A percentile compares a stretch with the other conserved stretches of the same genome.
phyloP scores from a whole-genome alignment of 2,888 invertebrate genomes.

The Macrostomum cliftonense region DNA sequence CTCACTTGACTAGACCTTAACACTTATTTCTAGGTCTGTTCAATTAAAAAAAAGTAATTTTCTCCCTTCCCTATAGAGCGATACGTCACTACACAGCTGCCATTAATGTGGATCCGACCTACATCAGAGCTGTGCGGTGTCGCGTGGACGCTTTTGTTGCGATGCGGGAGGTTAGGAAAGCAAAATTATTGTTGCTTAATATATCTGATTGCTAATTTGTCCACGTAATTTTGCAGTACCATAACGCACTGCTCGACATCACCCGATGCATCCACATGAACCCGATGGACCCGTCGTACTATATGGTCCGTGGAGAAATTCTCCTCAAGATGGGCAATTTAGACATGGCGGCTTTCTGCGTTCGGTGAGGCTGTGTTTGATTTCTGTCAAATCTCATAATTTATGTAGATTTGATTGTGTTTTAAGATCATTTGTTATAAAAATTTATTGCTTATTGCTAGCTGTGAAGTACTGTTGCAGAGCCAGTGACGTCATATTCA shows the following conservation, averaged over 20 bases:
- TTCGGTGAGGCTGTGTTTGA: constrained; percentile 17
- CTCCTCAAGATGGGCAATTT: constrained; percentile 30
- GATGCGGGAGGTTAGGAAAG: constrained; percentile 25
- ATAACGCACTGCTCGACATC: constrained; percentile 30
- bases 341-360: constrained; percentile 36
- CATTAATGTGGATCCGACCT: constrained; percentile 34
- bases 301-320: constrained; percentile 34
- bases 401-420: too few species aligned
- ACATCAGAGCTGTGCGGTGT: constrained; percentile 33
- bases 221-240: constrained; percentile 19
- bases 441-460: too few species aligned
- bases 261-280: constrained; percentile 32
- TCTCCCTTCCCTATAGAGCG: constrained; percentile 30
- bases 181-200: too few species aligned
- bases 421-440: too few species aligned
- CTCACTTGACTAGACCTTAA: too few species aligned
- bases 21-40: too few species aligned
- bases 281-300: constrained; percentile 32
- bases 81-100: constrained; percentile 32
- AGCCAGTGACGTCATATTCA: too few species aligned
- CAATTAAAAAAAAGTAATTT: too few species aligned
- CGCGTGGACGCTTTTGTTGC: constrained; percentile 31
- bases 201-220: too few species aligned
- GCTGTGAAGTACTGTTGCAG: too few species aligned
- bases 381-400: too few species aligned